Percentiles rank a stretch among this genome's conserved stretches.
These are phyloP conservation scores for Agrotis exclamationis DNA, from an alignment of 2,888 invertebrate genomes.

Conservation along the genomic window DNA sequence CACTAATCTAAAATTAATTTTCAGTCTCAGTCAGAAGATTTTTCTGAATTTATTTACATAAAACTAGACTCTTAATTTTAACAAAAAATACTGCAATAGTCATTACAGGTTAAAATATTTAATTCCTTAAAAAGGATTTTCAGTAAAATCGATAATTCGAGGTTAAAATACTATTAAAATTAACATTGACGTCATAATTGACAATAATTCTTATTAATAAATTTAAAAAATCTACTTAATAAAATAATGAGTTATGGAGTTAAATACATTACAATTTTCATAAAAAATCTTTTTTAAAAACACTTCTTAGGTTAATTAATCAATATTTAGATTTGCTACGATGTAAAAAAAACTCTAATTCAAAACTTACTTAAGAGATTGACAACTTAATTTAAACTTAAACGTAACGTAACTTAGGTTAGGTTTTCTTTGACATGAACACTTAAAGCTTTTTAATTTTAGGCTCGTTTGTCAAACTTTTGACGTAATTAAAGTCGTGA, in stretches of 20 bases:
- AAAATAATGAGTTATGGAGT: conserved; percentile 13
- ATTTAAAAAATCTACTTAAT: conserved; percentile 5
- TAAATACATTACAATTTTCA: conserved; percentile 3
- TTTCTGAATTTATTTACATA: conserved; percentile 59
- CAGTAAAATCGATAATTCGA: conserved; percentile 47
- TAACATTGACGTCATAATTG: conserved; percentile 55
- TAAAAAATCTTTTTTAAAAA: conserved; percentile 14
- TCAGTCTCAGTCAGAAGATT: conserved; percentile 66
- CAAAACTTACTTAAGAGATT: conserved; percentile 20
- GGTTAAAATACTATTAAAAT: conserved; percentile 41
- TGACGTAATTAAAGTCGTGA: conserved; percentile 63
- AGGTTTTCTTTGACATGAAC: conserved; percentile 84
- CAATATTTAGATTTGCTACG: conserved; percentile 13
- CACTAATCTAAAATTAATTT: conserved; percentile 62
- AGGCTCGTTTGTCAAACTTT: conserved; percentile 74
- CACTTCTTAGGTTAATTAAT: conserved; percentile 24
- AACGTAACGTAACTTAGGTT: conserved; percentile 40
- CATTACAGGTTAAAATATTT: conserved; percentile 32
- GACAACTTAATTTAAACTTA: conserved; percentile 39
- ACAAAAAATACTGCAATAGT: conserved; percentile 36
- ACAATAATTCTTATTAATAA: conserved; percentile 31
- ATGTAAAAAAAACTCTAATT: conserved; percentile 25
- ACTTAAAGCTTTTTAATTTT: conserved; percentile 87
- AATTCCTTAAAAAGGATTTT: conserved; percentile 24
- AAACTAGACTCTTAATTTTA: conserved; percentile 44